Evolutionary conservation across 1,140 invertebrate genomes (phyloP).

Genomic region (Solenopsis fugax): DNA sequence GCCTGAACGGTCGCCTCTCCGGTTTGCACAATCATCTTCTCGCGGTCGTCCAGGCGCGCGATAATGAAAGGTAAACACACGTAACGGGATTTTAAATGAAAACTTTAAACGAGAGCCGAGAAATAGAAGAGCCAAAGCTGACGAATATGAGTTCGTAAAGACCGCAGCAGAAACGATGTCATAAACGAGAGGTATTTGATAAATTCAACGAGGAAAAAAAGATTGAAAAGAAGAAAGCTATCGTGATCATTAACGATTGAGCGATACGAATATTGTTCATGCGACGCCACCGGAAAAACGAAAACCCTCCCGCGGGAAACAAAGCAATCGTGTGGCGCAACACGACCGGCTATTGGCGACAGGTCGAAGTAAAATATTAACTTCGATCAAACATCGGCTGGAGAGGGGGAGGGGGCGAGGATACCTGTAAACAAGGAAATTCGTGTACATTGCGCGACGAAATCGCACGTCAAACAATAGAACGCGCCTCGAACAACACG

Average conservation of each 20-base stretch:
- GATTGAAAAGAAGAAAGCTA: neutral
- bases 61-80: conserved; percentile 53
- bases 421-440: conserved; percentile 12
- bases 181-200: neutral
- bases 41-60: neutral
- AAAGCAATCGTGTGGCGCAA: neutral
- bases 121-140: neutral
- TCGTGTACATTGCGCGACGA: neutral
- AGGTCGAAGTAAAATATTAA: conserved; percentile 20
- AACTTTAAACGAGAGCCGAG: neutral
- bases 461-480: conserved; percentile 19
- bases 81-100: conserved; percentile 54
- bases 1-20: neutral
- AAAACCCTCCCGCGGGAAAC: neutral
- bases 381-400: neutral
- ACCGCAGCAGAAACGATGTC: neutral
- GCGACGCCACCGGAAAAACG: neutral
- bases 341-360: neutral
- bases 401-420: no score
- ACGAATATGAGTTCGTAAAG: neutral
- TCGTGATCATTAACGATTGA: neutral
- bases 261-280: neutral
- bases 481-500: neutral
- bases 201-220: neutral
- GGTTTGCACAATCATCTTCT: conserved; percentile 24